phyloP scores from a whole-genome alignment of 2,113 vertebrate species.

The Pithys albifrons region DNA sequence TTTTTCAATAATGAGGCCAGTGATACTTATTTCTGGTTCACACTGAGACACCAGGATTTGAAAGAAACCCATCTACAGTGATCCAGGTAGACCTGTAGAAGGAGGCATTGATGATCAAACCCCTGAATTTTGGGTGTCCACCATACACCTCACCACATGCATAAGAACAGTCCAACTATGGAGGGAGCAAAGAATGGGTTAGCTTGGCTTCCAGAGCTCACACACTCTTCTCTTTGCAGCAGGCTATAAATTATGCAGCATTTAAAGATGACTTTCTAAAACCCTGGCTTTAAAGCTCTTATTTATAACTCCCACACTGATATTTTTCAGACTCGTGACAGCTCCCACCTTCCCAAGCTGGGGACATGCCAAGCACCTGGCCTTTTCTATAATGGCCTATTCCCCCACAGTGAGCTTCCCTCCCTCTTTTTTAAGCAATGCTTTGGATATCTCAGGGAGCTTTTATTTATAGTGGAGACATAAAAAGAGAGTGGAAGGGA shows the following conservation, averaged over 20 bases:
- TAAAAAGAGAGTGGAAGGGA: slow-evolving; percentile 15
- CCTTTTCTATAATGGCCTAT: slow-evolving; percentile 69
- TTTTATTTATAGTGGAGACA: slow-evolving; percentile 56
- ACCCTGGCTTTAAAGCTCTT: slow-evolving; percentile 71
- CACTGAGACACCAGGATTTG: not conserved
- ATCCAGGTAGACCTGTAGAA: not conserved
- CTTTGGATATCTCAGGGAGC: slow-evolving; percentile 15
- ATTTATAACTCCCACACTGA: slow-evolving; percentile 79
- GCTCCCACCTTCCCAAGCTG: slow-evolving; percentile 69
- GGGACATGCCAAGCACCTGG: slow-evolving; percentile 76
- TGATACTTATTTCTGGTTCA: not conserved
- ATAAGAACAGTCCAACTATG: not conserved
- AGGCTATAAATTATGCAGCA: slow-evolving; percentile 74
- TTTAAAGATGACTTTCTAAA: slow-evolving; percentile 78
- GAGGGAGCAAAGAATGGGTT: slow-evolving; percentile 45
- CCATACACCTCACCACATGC: not conserved
- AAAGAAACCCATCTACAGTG: not conserved
- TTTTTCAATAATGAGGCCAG: not conserved
- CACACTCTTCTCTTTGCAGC: slow-evolving; percentile 54
- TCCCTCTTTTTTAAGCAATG: slow-evolving; percentile 47
- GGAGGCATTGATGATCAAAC: not conserved
- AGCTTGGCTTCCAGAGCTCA: slow-evolving; percentile 54
- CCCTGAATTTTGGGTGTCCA: not conserved
- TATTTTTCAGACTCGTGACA: slow-evolving; percentile 78
- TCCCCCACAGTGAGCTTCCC: slow-evolving; percentile 28